Percentiles rank a stretch among this genome's conserved stretches.
These are phyloP conservation scores for Nyctibius grandis DNA, from an alignment of 2,797 vertebrate species.

Conservation along the genomic window DNA sequence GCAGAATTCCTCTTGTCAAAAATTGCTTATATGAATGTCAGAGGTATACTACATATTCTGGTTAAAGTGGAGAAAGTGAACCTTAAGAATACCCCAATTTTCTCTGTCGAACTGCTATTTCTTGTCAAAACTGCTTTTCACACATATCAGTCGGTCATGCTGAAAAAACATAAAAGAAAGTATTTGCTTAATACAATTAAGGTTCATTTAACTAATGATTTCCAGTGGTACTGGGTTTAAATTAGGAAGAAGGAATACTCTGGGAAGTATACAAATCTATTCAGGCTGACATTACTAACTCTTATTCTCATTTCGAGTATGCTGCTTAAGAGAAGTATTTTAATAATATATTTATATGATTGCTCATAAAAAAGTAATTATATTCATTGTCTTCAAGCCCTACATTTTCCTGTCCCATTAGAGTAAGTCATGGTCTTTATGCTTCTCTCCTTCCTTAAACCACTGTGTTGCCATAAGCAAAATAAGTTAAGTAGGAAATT, in stretches of 20 bases:
- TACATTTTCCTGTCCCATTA: slow-evolving; percentile 53
- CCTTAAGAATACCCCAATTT: not conserved
- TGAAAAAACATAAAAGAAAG: not conserved
- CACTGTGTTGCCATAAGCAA: slow-evolving; percentile 45
- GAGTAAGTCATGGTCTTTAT: slow-evolving; percentile 54
- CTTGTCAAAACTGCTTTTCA: not conserved
- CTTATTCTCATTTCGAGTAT: slow-evolving; percentile 1
- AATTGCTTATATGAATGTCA: not conserved
- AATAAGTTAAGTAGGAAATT: slow-evolving; percentile 57
- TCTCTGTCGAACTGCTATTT: not conserved
- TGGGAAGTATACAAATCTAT: not conserved
- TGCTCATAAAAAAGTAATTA: slow-evolving; percentile 61
- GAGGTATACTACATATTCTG: not conserved
- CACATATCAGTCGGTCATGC: not conserved
- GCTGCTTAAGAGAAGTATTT: slow-evolving; percentile 22
- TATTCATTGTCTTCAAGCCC: slow-evolving; percentile 50
- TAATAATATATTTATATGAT: slow-evolving; percentile 48
- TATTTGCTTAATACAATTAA: not conserved
- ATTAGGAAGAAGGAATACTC: not conserved
- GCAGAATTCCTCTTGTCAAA: not conserved
- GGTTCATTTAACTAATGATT: not conserved
- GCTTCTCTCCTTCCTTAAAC: slow-evolving; percentile 19
- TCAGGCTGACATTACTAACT: not conserved
- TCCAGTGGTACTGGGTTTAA: not conserved
- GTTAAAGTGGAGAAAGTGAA: not conserved